Evolutionary conservation across 2,888 invertebrate species (phyloP).

Genomic region (Bursaphelenchus okinawaensis): DNA sequence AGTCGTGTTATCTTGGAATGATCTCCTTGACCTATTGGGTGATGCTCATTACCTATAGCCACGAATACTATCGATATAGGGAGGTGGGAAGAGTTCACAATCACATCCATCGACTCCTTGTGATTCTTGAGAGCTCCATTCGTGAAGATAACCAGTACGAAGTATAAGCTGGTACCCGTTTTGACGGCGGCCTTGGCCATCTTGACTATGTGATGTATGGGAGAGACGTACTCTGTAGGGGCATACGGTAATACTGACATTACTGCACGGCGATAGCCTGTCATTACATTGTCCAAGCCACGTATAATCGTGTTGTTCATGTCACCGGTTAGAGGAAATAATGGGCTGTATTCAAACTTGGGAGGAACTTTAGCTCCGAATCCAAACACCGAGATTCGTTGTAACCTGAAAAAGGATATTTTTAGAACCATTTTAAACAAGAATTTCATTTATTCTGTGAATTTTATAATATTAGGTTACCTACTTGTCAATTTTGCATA

Average conservation of each 20-base stretch:
- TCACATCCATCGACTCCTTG: constrained; percentile 4
- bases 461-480: too few relatives aligned
- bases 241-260: constrained; percentile 62
- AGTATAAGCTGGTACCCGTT: constrained; percentile 34
- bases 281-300: constrained; percentile 61
- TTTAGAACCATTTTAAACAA: background rate
- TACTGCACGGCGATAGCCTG: constrained; percentile 62
- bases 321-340: constrained; percentile 58
- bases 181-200: constrained; percentile 46
- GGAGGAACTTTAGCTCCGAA: constrained; percentile 62
- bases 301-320: constrained; percentile 62
- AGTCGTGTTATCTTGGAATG: constrained; percentile 11
- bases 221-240: constrained; percentile 66
- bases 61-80: constrained; percentile 45
- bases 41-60: constrained; percentile 33
- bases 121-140: constrained; percentile 40
- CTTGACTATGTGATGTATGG: constrained; percentile 63
- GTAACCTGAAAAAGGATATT: constrained; percentile 59
- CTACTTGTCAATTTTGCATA: constrained; percentile 16
- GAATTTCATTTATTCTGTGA: too few relatives aligned
- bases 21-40: constrained; percentile 21
- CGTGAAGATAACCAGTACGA: constrained; percentile 46
- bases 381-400: constrained; percentile 63
- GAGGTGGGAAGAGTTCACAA: constrained; percentile 40
- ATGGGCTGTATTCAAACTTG: constrained; percentile 31